A percentile compares a stretch with the other conserved stretches of the same genome.
phyloP scores from a whole-genome alignment of 2,888 invertebrate species.

The Ceratothoa steindachneri region DNA sequence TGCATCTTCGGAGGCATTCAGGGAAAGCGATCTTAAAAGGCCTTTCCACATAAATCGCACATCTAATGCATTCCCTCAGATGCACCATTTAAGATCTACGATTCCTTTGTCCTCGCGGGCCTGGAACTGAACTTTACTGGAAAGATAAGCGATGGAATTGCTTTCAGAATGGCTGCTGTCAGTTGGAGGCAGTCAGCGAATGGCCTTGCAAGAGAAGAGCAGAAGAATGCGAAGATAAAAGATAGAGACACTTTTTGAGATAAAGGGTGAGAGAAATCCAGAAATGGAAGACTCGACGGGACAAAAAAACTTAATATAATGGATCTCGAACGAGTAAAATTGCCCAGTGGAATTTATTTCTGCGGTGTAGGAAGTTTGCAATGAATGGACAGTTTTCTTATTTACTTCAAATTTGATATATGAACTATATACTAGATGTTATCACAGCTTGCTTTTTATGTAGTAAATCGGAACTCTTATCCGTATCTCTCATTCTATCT shows the following conservation, averaged over 20 bases:
- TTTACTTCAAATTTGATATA: too few species aligned
- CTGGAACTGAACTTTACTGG: constrained; percentile 13
- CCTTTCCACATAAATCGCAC: constrained; percentile 3
- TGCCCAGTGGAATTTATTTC: too few species aligned
- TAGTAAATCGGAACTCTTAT: too few species aligned
- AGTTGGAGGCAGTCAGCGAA: constrained; percentile 4
- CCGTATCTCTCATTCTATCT: too few species aligned
- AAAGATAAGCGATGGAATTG: constrained; percentile 11
- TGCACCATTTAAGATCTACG: constrained; percentile 10
- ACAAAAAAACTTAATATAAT: too few species aligned
- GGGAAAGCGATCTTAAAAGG: constrained; percentile 5
- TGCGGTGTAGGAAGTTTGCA: too few species aligned
- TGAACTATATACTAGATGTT: too few species aligned
- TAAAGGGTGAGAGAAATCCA: background rate
- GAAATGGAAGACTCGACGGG: too few species aligned
- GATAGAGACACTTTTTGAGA: background rate
- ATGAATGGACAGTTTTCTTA: too few species aligned
- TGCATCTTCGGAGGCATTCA: background rate
- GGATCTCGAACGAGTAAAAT: too few species aligned
- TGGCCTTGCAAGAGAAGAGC: background rate
- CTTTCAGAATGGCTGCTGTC: constrained; percentile 1
- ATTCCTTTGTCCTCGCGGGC: constrained; percentile 9
- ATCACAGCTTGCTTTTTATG: too few species aligned
- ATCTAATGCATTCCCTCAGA: constrained; percentile 13
- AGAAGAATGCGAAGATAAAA: background rate